phyloP scores from a whole-genome alignment of 2,113 vertebrate species.

The Corythoichthys intestinalis region DNA sequence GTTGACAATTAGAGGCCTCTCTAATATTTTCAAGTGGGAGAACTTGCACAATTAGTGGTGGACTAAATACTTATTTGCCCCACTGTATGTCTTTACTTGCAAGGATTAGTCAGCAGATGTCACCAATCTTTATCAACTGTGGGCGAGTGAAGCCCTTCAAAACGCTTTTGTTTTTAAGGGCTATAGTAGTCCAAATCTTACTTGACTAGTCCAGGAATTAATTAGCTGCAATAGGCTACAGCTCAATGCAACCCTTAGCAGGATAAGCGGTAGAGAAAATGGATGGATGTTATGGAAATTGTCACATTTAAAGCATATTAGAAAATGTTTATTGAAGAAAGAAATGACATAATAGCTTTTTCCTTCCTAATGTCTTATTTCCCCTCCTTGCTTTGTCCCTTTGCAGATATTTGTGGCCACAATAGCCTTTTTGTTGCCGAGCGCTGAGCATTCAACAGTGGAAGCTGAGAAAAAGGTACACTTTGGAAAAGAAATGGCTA shows the following conservation, averaged over 20 bases:
- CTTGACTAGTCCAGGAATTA: background rate
- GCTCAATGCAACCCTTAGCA: background rate
- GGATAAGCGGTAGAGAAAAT: background rate
- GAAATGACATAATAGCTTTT: background rate
- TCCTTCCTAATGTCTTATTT: conserved; percentile 8
- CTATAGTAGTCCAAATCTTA: too few relatives aligned
- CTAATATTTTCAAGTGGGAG: too few relatives aligned
- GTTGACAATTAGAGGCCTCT: too few relatives aligned
- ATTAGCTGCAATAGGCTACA: background rate
- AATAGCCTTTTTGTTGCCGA: conserved; percentile 92
- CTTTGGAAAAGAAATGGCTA: conserved; percentile 41
- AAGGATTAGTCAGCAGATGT: too few relatives aligned
- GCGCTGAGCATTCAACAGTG: conserved; percentile 87
- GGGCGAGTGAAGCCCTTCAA: too few relatives aligned
- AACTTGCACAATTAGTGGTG: too few relatives aligned
- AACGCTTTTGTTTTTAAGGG: too few relatives aligned
- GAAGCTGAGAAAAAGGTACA: conserved; percentile 96
- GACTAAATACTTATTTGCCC: too few relatives aligned
- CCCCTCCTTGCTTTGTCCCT: conserved; percentile 56
- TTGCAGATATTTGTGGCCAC: conserved; percentile 95
- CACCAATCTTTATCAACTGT: too few relatives aligned
- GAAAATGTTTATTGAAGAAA: background rate
- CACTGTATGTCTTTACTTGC: background rate
- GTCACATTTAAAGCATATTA: background rate
- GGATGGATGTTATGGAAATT: background rate